Conservation (phyloP, 2,113 vertebrate genomes). For the Hystrix brachyura region DNA sequence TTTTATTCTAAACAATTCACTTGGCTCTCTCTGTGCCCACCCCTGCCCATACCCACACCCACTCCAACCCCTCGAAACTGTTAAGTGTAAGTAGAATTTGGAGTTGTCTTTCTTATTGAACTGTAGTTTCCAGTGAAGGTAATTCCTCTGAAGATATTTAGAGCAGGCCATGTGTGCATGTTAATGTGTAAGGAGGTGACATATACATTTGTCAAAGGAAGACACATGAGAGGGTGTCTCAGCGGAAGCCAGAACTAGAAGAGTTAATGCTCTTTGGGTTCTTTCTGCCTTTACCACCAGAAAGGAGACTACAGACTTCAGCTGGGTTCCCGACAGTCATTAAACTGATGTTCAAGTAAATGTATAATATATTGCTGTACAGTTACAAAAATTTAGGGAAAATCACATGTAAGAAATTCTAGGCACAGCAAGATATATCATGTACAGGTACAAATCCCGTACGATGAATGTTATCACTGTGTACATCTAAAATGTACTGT, state of each 20-base stretch:
- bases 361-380: not conserved
- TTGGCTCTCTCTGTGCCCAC: constrained; percentile 30
- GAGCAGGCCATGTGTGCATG: not conserved
- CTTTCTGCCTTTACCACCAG: not conserved
- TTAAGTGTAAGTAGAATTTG: not conserved
- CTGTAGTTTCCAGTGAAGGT: not conserved
- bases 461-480: too few species aligned
- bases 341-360: not conserved
- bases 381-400: not conserved
- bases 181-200: not conserved
- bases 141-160: not conserved
- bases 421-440: not conserved
- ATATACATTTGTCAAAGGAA: not conserved
- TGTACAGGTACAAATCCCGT: too few species aligned
- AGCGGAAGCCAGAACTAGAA: not conserved
- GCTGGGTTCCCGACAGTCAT: not conserved
- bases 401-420: constrained; percentile 3
- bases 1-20: constrained; percentile 5
- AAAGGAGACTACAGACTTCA: not conserved
- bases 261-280: not conserved
- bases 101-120: constrained; percentile 5
- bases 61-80: not conserved
- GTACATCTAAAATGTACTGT: too few species aligned
- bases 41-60: not conserved
- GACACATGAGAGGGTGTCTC: not conserved